Conservation (phyloP, 2,797 vertebrate genomes). For the Moxostoma hubbsi region DNA sequence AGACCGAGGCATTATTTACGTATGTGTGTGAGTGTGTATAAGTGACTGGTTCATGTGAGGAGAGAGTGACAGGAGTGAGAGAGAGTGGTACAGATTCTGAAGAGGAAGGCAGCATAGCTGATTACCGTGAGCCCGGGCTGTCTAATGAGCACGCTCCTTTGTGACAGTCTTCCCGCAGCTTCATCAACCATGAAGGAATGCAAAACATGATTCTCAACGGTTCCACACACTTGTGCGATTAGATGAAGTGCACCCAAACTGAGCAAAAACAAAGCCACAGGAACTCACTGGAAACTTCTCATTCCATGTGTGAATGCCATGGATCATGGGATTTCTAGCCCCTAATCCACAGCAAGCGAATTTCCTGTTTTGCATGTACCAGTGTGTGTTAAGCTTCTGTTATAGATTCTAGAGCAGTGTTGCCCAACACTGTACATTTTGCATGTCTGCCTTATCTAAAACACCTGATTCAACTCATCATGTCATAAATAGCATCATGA, state of each 20-base stretch:
- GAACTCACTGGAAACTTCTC: conserved; percentile 70
- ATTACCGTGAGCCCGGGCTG: conserved; percentile 78
- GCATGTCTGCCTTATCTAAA: no score
- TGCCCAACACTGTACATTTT: no score
- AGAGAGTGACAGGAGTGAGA: conserved; percentile 55
- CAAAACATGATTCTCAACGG: conserved; percentile 73
- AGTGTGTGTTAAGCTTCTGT: neutral
- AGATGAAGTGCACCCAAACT: conserved; percentile 71
- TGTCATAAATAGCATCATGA: no score
- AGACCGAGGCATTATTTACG: conserved; percentile 7
- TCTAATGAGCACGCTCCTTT: conserved; percentile 81
- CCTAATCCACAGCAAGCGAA: conserved; percentile 66
- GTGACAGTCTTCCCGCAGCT: conserved; percentile 77
- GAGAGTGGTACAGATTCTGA: conserved; percentile 66
- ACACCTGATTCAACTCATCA: no score
- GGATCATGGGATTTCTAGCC: conserved; percentile 72
- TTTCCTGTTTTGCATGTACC: conserved; percentile 55
- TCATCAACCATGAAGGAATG: conserved; percentile 75
- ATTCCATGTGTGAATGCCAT: conserved; percentile 69
- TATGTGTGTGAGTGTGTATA: conserved; percentile 33
- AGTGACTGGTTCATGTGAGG: conserved; percentile 48
- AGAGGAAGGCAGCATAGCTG: conserved; percentile 79
- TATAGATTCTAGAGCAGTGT: no score
- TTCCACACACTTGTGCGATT: conserved; percentile 69
- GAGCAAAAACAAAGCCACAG: conserved; percentile 69